phyloP scores from a whole-genome alignment of 1,140 invertebrate species.

The Phymorhynchus buccinoides region DNA sequence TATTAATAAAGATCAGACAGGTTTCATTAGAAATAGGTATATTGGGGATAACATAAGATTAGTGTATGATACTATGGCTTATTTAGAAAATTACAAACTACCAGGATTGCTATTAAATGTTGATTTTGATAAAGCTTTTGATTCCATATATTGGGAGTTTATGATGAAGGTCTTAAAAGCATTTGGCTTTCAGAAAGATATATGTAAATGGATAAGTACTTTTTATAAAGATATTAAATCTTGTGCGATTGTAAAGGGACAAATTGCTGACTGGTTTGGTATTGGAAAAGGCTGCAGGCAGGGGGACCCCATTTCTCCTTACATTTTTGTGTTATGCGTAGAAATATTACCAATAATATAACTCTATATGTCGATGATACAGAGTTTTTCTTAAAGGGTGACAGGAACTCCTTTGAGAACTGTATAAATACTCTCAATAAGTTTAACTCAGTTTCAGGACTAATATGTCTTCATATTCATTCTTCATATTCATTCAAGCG shows the following conservation, averaged over 20 bases:
- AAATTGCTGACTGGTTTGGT: not conserved
- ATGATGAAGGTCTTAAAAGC: not conserved
- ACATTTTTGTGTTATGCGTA: not conserved
- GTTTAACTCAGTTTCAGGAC: not conserved
- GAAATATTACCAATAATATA: not conserved
- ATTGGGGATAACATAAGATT: not conserved
- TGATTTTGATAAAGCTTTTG: not conserved
- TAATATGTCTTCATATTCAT: too few relatives aligned
- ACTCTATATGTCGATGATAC: not conserved
- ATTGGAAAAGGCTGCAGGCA: not conserved
- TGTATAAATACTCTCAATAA: not conserved
- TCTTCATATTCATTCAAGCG: not conserved
- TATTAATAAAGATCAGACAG: slow-evolving; percentile 2
- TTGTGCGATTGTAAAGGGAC: not conserved
- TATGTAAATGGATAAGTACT: not conserved
- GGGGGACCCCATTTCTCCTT: not conserved
- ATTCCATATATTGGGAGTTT: not conserved
- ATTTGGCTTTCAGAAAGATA: not conserved
- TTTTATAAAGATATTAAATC: not conserved
- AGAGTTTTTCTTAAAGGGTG: not conserved
- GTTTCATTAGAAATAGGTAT: not conserved
- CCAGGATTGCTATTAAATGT: not conserved
- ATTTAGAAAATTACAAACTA: not conserved
- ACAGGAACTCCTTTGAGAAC: not conserved
- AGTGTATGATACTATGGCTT: not conserved